Conservation (phyloP, 1,140 invertebrate genomes). For the Periplaneta americana region DNA sequence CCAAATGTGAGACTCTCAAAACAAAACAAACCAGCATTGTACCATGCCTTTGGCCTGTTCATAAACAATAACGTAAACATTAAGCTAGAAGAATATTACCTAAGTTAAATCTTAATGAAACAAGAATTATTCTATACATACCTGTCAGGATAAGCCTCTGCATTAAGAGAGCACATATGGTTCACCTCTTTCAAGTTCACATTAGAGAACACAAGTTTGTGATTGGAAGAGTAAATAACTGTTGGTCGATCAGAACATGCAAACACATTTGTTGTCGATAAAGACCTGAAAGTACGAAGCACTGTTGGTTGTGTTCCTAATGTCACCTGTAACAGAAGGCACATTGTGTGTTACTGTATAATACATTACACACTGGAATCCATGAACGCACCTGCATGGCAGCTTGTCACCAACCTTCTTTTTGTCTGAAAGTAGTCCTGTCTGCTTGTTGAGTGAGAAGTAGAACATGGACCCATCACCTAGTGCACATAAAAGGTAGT, state of each 20-base stretch:
- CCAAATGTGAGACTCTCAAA: no score
- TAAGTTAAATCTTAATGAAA: no score
- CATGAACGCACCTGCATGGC: no score
- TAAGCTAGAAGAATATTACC: no score
- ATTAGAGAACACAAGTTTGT: conserved; percentile 98
- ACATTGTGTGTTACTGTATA: not conserved
- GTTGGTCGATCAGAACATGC: conserved; percentile 97
- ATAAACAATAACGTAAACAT: no score
- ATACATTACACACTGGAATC: not conserved
- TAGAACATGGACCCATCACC: conserved; percentile 98
- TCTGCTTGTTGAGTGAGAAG: conserved; percentile 73
- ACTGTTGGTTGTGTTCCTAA: conserved; percentile 96
- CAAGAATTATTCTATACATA: no score
- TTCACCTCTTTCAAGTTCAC: conserved; percentile 98
- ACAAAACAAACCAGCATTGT: no score
- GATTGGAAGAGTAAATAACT: conserved; percentile 98
- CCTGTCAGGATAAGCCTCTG: conserved; percentile 90
- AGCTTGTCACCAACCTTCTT: conserved; percentile 57
- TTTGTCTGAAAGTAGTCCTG: conserved; percentile 68
- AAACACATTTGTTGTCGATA: conserved; percentile 95
- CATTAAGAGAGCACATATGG: conserved; percentile 97
- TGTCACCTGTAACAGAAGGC: conserved; percentile 52
- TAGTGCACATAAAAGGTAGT: conserved; percentile 87
- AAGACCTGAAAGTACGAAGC: conserved; percentile 83
- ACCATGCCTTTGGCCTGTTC: no score